Percentiles rank a stretch among this genome's conserved stretches.
Evolutionary conservation across 2,797 vertebrate species (phyloP).

Genomic region (Malacoctenus gilli): DNA sequence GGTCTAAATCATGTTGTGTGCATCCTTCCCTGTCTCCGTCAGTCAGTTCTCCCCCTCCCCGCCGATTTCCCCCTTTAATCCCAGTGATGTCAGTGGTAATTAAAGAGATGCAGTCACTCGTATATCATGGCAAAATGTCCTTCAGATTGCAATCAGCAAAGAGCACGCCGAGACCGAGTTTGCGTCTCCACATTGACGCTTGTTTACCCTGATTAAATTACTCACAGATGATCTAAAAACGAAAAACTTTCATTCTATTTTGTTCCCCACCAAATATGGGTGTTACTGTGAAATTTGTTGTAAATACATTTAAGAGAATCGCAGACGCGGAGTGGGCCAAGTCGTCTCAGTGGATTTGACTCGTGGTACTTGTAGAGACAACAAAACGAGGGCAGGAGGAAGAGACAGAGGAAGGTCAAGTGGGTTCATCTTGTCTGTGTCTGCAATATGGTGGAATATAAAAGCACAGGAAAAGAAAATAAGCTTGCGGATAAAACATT

Average conservation of each 20-base stretch:
- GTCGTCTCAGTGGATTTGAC: slow-evolving; percentile 31
- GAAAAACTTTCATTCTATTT: slow-evolving; percentile 39
- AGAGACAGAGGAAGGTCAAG: slow-evolving; percentile 42
- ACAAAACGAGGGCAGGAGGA: slow-evolving; percentile 19
- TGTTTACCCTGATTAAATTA: slow-evolving; percentile 70
- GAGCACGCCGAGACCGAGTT: slow-evolving; percentile 51
- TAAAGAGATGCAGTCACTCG: slow-evolving; percentile 65
- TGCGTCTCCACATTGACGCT: too few relatives aligned
- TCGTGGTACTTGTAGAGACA: slow-evolving; percentile 27
- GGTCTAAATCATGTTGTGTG: slow-evolving; percentile 49
- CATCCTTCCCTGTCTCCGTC: slow-evolving; percentile 51
- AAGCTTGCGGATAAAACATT: slow-evolving; percentile 45
- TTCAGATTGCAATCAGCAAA: slow-evolving; percentile 69
- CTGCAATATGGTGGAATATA: slow-evolving; percentile 42
- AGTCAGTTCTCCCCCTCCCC: slow-evolving; percentile 19
- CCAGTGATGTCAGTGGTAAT: slow-evolving; percentile 74
- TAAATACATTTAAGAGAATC: slow-evolving; percentile 51
- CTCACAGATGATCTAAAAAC: slow-evolving; percentile 67
- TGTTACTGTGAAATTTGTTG: slow-evolving; percentile 49
- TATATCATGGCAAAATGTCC: slow-evolving; percentile 70
- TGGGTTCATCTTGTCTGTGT: slow-evolving; percentile 59
- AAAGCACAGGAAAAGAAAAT: slow-evolving; percentile 47
- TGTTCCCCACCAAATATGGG: too few relatives aligned
- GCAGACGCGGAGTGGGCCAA: slow-evolving; percentile 41
- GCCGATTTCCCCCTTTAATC: slow-evolving; percentile 31